Conservation (phyloP, 2,888 invertebrate genomes). For the Napeogenes inachia region DNA sequence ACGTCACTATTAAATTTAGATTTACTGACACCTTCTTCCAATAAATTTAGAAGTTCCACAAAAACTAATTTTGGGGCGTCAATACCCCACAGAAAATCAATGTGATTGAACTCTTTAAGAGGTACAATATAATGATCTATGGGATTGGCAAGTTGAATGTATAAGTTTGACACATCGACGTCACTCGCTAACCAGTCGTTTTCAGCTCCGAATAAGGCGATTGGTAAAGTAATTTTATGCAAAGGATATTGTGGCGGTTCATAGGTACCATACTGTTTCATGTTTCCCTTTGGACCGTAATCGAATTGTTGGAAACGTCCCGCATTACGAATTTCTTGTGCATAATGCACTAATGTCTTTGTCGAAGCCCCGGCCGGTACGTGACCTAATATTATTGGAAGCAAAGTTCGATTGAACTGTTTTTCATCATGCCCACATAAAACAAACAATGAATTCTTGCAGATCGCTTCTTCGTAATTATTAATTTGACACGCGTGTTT, state of each 20-base stretch:
- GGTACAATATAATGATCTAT: conserved; percentile 79
- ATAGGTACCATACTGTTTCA: conserved; percentile 74
- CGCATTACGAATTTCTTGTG: conserved; percentile 75
- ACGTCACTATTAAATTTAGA: conserved; percentile 9
- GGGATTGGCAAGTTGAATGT: conserved; percentile 71
- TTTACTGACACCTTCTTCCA: conserved; percentile 52
- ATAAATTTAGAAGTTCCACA: conserved; percentile 60
- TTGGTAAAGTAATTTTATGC: conserved; percentile 79
- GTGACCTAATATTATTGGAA: conserved; percentile 83
- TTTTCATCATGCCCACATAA: conserved; percentile 83
- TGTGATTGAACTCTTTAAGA: conserved; percentile 81
- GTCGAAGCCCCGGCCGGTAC: conserved; percentile 86
- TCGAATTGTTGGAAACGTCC: conserved; percentile 83
- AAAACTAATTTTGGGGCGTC: conserved; percentile 80
- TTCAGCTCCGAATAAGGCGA: conserved; percentile 81
- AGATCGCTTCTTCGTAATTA: conserved; percentile 78
- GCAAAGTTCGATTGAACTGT: conserved; percentile 81
- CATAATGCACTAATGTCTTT: conserved; percentile 83
- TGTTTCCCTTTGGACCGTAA: conserved; percentile 79
- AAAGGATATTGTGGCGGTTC: conserved; percentile 81
- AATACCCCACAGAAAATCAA: conserved; percentile 84
- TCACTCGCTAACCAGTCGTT: conserved; percentile 86
- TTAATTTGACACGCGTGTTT: conserved; percentile 79
- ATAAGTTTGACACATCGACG: conserved; percentile 78
- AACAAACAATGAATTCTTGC: conserved; percentile 84